Conservation (phyloP, 2,797 vertebrate genomes). For the Pseudochaenichthys georgianus region DNA sequence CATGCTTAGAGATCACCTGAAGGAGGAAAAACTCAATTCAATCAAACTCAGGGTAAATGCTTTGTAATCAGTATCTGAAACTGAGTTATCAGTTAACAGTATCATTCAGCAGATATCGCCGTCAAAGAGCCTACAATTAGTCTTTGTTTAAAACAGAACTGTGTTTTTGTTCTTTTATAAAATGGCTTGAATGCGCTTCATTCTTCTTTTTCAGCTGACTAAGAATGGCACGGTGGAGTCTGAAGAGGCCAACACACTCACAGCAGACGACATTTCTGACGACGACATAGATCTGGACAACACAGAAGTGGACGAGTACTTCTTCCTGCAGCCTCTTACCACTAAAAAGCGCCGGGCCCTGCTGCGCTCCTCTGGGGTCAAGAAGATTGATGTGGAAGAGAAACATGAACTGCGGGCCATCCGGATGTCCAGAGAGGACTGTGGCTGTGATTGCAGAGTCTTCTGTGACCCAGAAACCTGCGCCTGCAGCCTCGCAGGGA, state of each 20-base stretch:
- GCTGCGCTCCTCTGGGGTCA: constrained; percentile 95
- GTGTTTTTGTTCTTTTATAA: constrained; percentile 8
- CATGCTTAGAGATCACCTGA: constrained; percentile 96
- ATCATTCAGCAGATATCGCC: background rate
- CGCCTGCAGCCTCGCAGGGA: constrained; percentile 97
- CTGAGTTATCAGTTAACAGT: background rate
- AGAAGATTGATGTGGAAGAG: constrained; percentile 98
- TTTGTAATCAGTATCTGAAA: background rate
- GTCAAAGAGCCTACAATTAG: background rate
- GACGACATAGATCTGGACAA: constrained; percentile 98
- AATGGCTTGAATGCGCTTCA: constrained; percentile 18
- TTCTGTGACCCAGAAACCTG: constrained; percentile 99
- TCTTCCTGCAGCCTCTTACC: constrained; percentile 97
- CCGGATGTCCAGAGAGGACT: constrained; percentile 96
- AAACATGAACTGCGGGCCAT: constrained; percentile 97
- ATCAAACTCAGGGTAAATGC: constrained; percentile 92
- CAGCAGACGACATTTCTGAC: constrained; percentile 97
- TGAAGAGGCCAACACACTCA: constrained; percentile 93
- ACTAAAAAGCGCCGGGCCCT: constrained; percentile 96
- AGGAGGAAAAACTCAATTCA: constrained; percentile 97
- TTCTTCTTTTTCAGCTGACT: constrained; percentile 89
- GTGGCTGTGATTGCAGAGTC: constrained; percentile 96
- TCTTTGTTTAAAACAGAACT: constrained; percentile 3
- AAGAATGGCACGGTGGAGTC: constrained; percentile 97
- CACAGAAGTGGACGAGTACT: constrained; percentile 99